Base-by-base conservation (phyloP, 1,140 invertebrate genomes). In the Penaeus chinensis region DNA sequence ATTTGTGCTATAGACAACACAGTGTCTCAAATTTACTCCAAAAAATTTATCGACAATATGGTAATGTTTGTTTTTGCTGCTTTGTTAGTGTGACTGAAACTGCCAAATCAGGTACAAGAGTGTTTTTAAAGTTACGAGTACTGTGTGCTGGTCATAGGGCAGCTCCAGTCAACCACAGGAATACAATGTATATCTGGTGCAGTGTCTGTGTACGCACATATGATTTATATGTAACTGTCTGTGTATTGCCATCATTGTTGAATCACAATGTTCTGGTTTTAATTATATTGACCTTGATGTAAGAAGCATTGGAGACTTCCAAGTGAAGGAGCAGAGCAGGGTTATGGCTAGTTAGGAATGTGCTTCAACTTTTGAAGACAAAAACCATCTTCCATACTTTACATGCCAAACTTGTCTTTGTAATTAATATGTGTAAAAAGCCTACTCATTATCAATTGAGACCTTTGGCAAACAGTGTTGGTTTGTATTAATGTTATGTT, bases 331-430 rank as follows among this genome's bases (percentile, higher is more conserved):
- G 47, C 47, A 79, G 77, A 79, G 77, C 77, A 79, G 77, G 47
- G n/a, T 79, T 24, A 61, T 42, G 47, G 77, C 47, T 79, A 79
- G 77, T 79, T 79, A 79, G 22, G 63, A 66, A 66, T 65, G 65
- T 66, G 81, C 81, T 66, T 65, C 61, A 61, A 47, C 62, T 22
- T 77, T 77, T 77, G 74, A 77, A 54, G 37, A 32, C 27, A n/a
- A 78, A 82, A 82, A 22, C 71, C 62, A 87, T 87, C 86, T 87
- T 87, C 86, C 86, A 82, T 82, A 87, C 86, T 82, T 87, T 82
- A 87, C 85, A 87, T 87, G 86, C 86, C 86, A 87, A 87, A 87
- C 83, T 82, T 87, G 86, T 87, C 86, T 87, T 87, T 87, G 86
- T 87, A 87, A 87, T 83, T 87, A 85, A 80, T 86, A 60, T 83